Base-by-base conservation (phyloP, 92 coral and sea anemone species). In the Phymanthus crucifer region DNA sequence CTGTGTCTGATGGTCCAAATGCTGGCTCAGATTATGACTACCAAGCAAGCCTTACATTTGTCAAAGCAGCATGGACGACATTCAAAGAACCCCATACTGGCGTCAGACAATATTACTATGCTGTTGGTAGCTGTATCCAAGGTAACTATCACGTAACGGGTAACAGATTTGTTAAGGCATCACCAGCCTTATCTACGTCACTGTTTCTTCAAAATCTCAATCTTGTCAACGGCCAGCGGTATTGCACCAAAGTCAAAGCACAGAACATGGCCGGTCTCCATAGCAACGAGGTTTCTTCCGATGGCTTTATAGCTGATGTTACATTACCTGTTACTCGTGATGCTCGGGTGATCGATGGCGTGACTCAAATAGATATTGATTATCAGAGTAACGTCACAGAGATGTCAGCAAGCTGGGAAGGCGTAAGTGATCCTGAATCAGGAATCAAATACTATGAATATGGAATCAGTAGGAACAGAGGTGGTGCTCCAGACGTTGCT, bases 91-190 rank as follows among this genome's bases (percentile, higher is more conserved):
- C 92, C 11, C 85, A 84, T 79, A 91, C 90, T 23, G 85, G 74
- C 23, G 47, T 94, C 34, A 89, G 87, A 75, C 90, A 81, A 56
- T 94, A 94, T 78, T 83, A 86, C 75, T 86, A 72, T 73, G 98
- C 98, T 11, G 91, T 94, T 19, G 98, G 98, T 1, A 91, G 98
- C 74, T 94, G 98, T 69, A 24, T 71, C 6, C 40, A 58, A 36
- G 98, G 95, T 34, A 94, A 94, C 87, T 91, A 94, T 76, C 98
- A 94, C 85, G 86, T 94, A 83, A 94, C 95, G 19, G 80, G 85
- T 47, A 88, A 93, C 79, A 68, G 74, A 47, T 93, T 93, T 74
- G 17, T 84, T n/a, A 67, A 75, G 24, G 90, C 76, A 27, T 71
- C 32, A n/a, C 95, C 98, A 19, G 74, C 95, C 6, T 77, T 75